phyloP scores from a whole-genome alignment of 2,113 vertebrate species.

The Pavo muticus region DNA sequence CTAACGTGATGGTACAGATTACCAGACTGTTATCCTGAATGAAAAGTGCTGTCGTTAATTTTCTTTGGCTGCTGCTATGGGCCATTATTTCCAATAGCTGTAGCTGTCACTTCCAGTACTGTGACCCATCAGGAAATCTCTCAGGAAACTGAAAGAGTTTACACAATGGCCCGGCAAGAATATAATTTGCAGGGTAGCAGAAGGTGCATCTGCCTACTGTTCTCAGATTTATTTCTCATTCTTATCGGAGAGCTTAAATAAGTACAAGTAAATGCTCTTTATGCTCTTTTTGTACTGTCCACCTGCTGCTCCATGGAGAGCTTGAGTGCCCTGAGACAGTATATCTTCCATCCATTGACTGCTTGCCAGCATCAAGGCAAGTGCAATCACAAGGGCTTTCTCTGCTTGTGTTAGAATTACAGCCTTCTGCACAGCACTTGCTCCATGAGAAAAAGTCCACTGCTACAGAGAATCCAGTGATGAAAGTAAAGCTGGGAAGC shows the following conservation, averaged over 20 bases:
- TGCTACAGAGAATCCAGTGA: rapidly evolving
- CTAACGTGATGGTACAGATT: constrained; percentile 74
- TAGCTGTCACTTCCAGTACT: constrained; percentile 73
- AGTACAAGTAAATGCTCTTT: constrained; percentile 64
- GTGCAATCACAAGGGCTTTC: neutral
- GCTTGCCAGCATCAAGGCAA: neutral
- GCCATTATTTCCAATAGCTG: constrained; percentile 78
- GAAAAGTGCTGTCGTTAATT: constrained; percentile 77
- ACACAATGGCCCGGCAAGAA: constrained; percentile 76
- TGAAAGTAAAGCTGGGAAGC: neutral
- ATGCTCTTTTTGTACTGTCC: constrained; percentile 58
- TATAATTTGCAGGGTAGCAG: constrained; percentile 76
- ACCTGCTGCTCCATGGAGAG: neutral
- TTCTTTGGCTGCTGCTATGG: constrained; percentile 76
- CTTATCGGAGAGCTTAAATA: constrained; percentile 58
- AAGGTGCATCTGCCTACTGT: constrained; percentile 63
- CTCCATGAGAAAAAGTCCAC: neutral
- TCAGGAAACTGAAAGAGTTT: constrained; percentile 75
- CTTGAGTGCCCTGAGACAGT: neutral
- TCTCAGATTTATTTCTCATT: constrained; percentile 61
- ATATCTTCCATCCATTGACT: constrained; percentile 1
- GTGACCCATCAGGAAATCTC: constrained; percentile 78
- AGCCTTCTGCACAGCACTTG: neutral
- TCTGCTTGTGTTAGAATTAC: neutral
- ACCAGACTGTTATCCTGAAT: constrained; percentile 61